Evolutionary conservation across 2,888 invertebrate species (phyloP).

Genomic region (Drosophila aldrichi): DNA sequence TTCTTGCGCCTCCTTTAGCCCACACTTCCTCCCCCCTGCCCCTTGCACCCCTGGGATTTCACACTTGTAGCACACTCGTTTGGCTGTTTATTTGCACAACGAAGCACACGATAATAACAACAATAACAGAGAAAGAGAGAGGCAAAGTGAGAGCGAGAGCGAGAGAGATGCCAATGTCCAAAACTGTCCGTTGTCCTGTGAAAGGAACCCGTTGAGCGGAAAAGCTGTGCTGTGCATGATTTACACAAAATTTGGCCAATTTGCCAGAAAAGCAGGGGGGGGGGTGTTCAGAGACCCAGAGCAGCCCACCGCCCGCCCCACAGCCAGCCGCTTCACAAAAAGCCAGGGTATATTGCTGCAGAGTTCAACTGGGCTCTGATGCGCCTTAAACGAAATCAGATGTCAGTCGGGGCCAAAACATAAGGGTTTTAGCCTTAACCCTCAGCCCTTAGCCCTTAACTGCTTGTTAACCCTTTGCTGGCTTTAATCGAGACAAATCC

Average conservation of each 20-base stretch:
- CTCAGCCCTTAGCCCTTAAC: constrained; percentile 17
- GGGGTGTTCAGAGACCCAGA: background rate
- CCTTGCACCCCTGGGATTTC: constrained; percentile 5
- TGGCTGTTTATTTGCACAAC: constrained; percentile 80
- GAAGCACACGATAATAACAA: constrained; percentile 75
- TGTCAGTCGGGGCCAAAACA: constrained; percentile 38
- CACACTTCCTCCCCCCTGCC: background rate
- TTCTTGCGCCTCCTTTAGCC: constrained; percentile 4
- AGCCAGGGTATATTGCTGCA: constrained; percentile 19
- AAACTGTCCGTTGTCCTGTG: constrained; percentile 41
- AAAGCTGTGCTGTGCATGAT: constrained; percentile 69
- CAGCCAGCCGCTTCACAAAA: background rate
- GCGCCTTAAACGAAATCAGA: constrained; percentile 63
- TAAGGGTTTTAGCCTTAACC: constrained; percentile 31
- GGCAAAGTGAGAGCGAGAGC: background rate
- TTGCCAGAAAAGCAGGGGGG: constrained; percentile 36
- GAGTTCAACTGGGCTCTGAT: constrained; percentile 17
- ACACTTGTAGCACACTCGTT: constrained; percentile 73
- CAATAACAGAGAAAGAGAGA: constrained; percentile 58
- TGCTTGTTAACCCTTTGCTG: constrained; percentile 22
- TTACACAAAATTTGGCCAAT: constrained; percentile 82
- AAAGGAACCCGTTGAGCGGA: constrained; percentile 35
- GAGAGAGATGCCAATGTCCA: constrained; percentile 28
- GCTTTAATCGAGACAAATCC: constrained; percentile 65
- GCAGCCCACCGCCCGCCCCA: background rate